Conservation (phyloP, 2,113 vertebrate species). For the Pardalotus punctatus region DNA sequence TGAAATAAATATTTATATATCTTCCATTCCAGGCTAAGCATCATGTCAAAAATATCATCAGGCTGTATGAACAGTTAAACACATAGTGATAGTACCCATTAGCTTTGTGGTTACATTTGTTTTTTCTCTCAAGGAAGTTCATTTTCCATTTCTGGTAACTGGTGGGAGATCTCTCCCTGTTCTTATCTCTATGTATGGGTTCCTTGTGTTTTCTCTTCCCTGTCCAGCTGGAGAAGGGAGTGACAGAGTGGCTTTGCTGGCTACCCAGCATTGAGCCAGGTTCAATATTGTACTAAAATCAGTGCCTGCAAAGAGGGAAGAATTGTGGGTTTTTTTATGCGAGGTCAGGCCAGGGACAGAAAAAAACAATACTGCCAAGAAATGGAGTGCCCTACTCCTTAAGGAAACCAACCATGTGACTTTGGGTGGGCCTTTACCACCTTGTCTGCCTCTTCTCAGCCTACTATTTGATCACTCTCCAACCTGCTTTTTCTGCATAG, state of each 20-base stretch:
- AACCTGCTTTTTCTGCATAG: background rate
- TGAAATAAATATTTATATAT: background rate
- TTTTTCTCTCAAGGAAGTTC: background rate
- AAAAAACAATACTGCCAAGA: background rate
- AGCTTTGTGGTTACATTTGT: background rate
- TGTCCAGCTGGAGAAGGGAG: background rate
- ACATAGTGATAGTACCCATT: background rate
- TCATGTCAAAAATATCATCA: background rate
- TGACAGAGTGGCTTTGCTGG: background rate
- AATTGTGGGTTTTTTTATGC: background rate
- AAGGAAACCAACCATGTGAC: background rate
- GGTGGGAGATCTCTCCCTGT: background rate
- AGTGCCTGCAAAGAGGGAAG: background rate
- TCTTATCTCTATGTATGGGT: background rate
- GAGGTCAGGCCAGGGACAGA: background rate
- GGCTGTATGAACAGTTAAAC: background rate
- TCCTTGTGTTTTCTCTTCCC: background rate
- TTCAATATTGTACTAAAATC: background rate
- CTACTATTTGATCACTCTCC: background rate
- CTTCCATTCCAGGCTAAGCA: background rate
- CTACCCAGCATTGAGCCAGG: background rate
- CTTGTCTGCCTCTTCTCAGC: background rate
- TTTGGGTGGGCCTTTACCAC: background rate
- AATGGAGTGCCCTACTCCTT: background rate
- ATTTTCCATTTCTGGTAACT: background rate